Evolutionary conservation across 2,888 invertebrate genomes (phyloP), one percentile per base, ranked within the genome.

Genomic region (Antheraea yamamai): DNA sequence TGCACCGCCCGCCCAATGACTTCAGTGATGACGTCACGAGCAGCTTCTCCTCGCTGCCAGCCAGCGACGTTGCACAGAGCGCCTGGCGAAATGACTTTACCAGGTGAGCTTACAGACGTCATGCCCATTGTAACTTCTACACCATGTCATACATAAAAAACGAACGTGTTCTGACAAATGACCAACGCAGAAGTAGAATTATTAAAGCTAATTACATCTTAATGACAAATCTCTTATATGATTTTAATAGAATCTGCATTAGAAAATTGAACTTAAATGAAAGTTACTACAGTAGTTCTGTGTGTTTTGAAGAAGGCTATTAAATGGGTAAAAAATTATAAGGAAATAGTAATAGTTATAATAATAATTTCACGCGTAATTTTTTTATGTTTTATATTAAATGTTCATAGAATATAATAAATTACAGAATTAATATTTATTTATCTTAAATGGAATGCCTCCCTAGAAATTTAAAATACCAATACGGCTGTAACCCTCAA

Each of bases 1-100:
- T 82, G 90, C 91, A 90, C 91, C 90, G 88, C 89, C 87, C 87
- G 87, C 89, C 87, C 87, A 87, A 87, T 87, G 90, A 83, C 89
- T 88, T 82, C 94, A 94, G 94, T 84, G 94, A 94, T 84, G 94
- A 94, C 89, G 86, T 87, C 82, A 92, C 92, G 80, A 91, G 90
- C 83, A 92, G 91, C 91, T 92, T 90, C 88, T 90, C 93, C 30
- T 92, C 94, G 76, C 83, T 92, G 86, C 91, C 87, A 73, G 90
- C 84, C 88, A 91, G 91, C 83, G 91, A 91, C 79, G 85, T 88
- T 81, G 88, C 85, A 76, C 90, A 87, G 88, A 92, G 92, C 83
- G 93, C 94, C 78, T 94, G 94, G 94, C 91, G 90, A 84, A 91
- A 89, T 81, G 94, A 95, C 83, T 93, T 90, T 79, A 88, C 85